Percentiles rank a stretch among this genome's conserved stretches.
phyloP scores from a whole-genome alignment of 2,797 vertebrate genomes.

The Aeoliscus strigatus region DNA sequence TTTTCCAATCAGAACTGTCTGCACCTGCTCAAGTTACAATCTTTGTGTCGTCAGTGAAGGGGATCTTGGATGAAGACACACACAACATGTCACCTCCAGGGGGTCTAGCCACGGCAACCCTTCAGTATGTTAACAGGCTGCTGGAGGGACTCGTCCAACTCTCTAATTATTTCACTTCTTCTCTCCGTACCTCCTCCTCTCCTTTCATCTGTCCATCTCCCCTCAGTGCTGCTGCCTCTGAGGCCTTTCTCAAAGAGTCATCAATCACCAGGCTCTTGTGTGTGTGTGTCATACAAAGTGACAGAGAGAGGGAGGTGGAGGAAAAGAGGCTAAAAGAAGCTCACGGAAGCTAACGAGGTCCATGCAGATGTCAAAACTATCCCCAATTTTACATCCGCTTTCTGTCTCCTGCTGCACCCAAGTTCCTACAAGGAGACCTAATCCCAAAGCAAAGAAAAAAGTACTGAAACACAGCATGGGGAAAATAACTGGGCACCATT shows the following conservation, averaged over 20 bases:
- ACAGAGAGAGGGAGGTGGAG: slow-evolving; percentile 31
- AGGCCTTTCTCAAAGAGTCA: slow-evolving; percentile 53
- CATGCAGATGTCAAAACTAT: slow-evolving; percentile 17
- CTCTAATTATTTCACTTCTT: slow-evolving; percentile 39
- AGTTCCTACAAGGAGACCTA: background rate
- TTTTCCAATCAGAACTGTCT: too few relatives aligned
- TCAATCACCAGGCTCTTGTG: slow-evolving; percentile 51
- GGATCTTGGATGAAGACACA: too few relatives aligned
- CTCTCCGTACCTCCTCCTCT: slow-evolving; percentile 37
- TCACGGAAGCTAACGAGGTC: slow-evolving; percentile 29
- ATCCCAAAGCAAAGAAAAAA: slow-evolving; percentile 10
- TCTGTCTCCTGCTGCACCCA: background rate
- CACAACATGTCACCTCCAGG: slow-evolving; percentile 15
- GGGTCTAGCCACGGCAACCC: slow-evolving; percentile 25
- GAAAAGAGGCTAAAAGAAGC: slow-evolving; percentile 16
- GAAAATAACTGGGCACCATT: slow-evolving; percentile 10
- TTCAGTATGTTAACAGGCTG: slow-evolving; percentile 28
- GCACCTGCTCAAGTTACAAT: too few relatives aligned
- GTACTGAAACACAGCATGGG: slow-evolving; percentile 8
- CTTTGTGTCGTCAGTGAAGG: too few relatives aligned
- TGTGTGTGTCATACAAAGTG: slow-evolving; percentile 29
- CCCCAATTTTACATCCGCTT: slow-evolving; percentile 2
- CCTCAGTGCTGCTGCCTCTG: slow-evolving; percentile 49
- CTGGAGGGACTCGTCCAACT: slow-evolving; percentile 32
- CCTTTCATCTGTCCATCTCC: slow-evolving; percentile 62